Base-by-base conservation (phyloP, 2,888 invertebrate genomes). In the Watsonalla binaria region DNA sequence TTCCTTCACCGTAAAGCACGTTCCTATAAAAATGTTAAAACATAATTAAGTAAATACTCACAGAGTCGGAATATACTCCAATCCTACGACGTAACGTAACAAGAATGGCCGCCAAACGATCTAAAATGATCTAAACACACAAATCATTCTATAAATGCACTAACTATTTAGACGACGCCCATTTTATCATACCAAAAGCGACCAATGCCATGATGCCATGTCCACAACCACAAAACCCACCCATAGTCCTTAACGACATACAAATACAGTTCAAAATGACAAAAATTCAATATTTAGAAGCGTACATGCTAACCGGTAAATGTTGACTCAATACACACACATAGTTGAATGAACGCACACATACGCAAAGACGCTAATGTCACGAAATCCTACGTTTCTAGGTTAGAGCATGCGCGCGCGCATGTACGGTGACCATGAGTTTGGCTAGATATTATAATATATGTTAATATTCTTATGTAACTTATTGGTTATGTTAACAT, bases 301-400 rank as follows among this genome's bases (percentile, higher is more conserved):
- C 60, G 62, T 63, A 58, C 63, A 65, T 65, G 59, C 62, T 57
- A 59, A 63, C 58, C 56, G 61, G 66, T 62, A 72, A 73, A 68
- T 77, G 77, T 76, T 74, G 70, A 69, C 63, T 68, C 70, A 76
- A 81, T 75, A 68, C 64, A 71, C 66, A 74, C 69, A 68, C 45
- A 33, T 46, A 56, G 65, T 73, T 77, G 78, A 77, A 80, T 78
- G 78, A 61, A 71, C 72, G 70, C 82, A 76, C 83, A 78, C 81
- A 77, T 67, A 70, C 62, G 61, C 70, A 55, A 55, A 46, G 62
- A 54, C 66, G 62, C 72, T 78, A 84, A 82, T 89, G 89, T 89
- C 90, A 89, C 89, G 86, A 90, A 89, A 89, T 87, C 83, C 74
- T 84, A 78, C 75, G 87, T 86, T 89, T 88, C 84, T 90, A 90